Evolutionary conservation across 2,888 invertebrate genomes (phyloP).

Genomic region (Cosmorhoe ocellata): DNA sequence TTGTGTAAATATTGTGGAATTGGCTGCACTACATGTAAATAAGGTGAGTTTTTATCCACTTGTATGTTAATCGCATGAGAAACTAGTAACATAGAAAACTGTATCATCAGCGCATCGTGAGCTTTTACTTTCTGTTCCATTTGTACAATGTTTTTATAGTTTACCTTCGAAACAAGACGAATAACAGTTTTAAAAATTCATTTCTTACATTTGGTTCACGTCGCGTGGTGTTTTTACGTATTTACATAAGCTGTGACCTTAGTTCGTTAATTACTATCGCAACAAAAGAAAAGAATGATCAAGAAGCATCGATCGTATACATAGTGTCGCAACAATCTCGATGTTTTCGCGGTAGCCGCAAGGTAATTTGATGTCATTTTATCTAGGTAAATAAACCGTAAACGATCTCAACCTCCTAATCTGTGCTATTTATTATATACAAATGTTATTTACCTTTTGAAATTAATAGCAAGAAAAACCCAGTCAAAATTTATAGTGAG

Average conservation of each 20-base stretch:
- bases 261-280: slow-evolving; percentile 38
- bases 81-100: slow-evolving; percentile 38
- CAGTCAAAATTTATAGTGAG: too few relatives aligned
- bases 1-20: slow-evolving; percentile 49
- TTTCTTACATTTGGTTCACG: slow-evolving; percentile 8
- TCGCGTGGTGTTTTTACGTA: slow-evolving; percentile 29
- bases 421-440: not conserved
- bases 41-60: slow-evolving; percentile 55
- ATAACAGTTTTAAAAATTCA: not conserved
- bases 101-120: slow-evolving; percentile 65
- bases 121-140: slow-evolving; percentile 42
- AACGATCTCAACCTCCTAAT: slow-evolving; percentile 5
- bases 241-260: slow-evolving; percentile 59
- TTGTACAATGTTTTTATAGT: slow-evolving; percentile 21
- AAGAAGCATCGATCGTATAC: slow-evolving; percentile 39
- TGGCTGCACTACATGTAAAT: slow-evolving; percentile 46
- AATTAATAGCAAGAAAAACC: too few relatives aligned
- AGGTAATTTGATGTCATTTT: slow-evolving; percentile 7
- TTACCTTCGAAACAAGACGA: slow-evolving; percentile 1
- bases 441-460: too few relatives aligned
- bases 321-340: slow-evolving; percentile 40
- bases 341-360: slow-evolving; percentile 38
- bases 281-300: slow-evolving; percentile 63
- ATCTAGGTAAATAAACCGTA: slow-evolving; percentile 50
- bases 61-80: slow-evolving; percentile 10